A percentile compares a stretch with the other conserved stretches of the same genome.
Evolutionary conservation across 2,797 vertebrate species (phyloP).

Genomic region (Sternarchorhynchus goeldii): DNA sequence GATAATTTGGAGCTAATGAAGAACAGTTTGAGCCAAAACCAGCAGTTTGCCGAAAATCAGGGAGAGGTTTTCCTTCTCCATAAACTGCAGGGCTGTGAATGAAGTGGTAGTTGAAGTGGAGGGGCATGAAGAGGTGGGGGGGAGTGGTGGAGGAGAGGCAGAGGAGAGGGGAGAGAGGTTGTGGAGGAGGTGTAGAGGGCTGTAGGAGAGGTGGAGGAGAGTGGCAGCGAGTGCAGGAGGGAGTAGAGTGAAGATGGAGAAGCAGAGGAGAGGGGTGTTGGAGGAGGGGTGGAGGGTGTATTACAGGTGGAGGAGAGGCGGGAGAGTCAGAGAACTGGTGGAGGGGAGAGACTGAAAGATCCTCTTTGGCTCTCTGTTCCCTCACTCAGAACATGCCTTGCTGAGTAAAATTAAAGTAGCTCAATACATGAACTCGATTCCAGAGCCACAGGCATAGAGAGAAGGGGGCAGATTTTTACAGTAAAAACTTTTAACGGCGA

Average conservation of each 20-base stretch:
- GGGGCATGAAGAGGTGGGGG: not conserved
- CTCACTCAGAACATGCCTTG: not conserved
- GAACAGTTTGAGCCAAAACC: conserved; percentile 54
- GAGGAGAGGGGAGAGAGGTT: not conserved
- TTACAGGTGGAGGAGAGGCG: too few relatives aligned
- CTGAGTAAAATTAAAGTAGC: not conserved
- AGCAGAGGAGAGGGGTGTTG: too few relatives aligned
- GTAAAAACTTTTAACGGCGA: conserved; percentile 79
- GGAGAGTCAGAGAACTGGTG: not conserved
- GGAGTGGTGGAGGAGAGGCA: not conserved
- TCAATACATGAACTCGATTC: not conserved
- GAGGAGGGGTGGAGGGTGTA: too few relatives aligned
- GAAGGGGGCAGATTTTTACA: conserved; percentile 58
- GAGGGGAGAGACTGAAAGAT: not conserved
- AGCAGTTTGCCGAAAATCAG: conserved; percentile 41
- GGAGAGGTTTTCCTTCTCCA: conserved; percentile 41
- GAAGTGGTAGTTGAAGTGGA: conserved; percentile 29
- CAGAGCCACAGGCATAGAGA: conserved; percentile 7
- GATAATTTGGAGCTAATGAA: conserved; percentile 53
- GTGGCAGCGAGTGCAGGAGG: not conserved
- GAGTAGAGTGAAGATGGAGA: not conserved
- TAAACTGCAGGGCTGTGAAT: conserved; percentile 47
- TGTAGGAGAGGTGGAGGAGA: not conserved
- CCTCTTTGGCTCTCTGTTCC: too few relatives aligned
- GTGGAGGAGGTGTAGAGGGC: too few relatives aligned